Base-by-base conservation (phyloP, 2,113 vertebrate genomes). In the Albula goreensis region DNA sequence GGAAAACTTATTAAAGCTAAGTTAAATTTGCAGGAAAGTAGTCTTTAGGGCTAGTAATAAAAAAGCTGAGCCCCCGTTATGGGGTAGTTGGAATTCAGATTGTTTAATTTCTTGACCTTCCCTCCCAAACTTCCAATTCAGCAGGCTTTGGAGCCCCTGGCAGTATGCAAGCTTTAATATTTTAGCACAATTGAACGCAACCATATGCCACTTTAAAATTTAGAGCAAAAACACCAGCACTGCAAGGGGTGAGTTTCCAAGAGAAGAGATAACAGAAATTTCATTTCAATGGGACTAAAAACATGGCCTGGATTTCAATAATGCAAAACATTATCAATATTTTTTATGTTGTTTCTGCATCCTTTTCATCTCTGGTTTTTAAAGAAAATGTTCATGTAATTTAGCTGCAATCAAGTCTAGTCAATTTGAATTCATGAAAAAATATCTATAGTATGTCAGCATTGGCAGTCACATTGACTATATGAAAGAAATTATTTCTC, bases 141-240 rank as follows among this genome's bases (percentile, higher is more conserved):
- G 83, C 9, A 50, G 77, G 81, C 66, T 6, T 77, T 5, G 15
- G 52, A 1, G 57, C 85, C 52, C n/a, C 10, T 5, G 88, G 88
- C 87, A 10, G 78, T n/a, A 49, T 84, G 7, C 50, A 5, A 17
- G 50, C 57, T 60, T 81, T 90, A 88, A 90, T 90, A 89, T 89
- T 90, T 89, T 25, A 90, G 86, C 57, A 50, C 19, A 12, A 51
- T 78, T 53, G 84, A 83, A 66, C 85, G 41, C 81, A 83, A 51
- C 85, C 87, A 82, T 83, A 82, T 86, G 79, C 85, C 50, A 12
- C 17, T 87, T 84, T 84, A 84, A 78, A 83, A 83, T 41, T 1
- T 49, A 50, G 49, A 31, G 50, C 13, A 31, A 87, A 86, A 84
- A 85, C n/a, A 56, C 9, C 22, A 51, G 77, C 63, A 19, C 9